Evolutionary conservation across 2,113 vertebrate genomes (phyloP), one percentile per base, ranked within the genome.

Genomic region (Leuciscus idus): DNA sequence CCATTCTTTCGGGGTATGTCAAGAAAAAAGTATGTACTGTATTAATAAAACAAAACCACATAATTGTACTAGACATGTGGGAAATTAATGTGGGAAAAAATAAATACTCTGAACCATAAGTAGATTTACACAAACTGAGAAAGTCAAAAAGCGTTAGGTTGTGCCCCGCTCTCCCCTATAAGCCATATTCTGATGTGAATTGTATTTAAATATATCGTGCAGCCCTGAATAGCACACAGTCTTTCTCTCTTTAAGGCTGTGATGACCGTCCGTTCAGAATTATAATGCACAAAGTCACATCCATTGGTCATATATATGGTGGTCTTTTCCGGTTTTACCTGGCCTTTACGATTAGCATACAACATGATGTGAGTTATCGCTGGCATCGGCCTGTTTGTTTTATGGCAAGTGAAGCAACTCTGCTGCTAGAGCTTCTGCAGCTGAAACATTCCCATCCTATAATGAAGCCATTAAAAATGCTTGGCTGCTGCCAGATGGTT

Each of bases 381-480:
- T 30, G 76, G 76, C 59, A 84, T 83, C 23, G 26, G 76, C 79
- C 84, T 84, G 52, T 87, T 87, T 87, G 80, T 76, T 90, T 87
- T 84, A 84, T 80, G 84, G 84, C 83, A 43, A 62, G 76, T 52
- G 59, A 39, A 82, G 80, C 83, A 43, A 57, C 84, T 86, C 89
- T 76, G 88, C 90, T 91, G 90, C 92, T 84, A 30, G 77, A 85
- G 90, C 78, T 88, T 84, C 86, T 28, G 77, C 61, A 85, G 89
- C 81, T 81, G 80, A 90, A 88, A 82, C 86, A 80, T 90, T 90
- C 90, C 52, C 85, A 39, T 90, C 84, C 91, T 75, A 68, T 92
- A 92, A 93, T 93, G 90, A 93, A 93, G 91, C 91, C 90, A 92
- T 94, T 93, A 93, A 93, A 94, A 90, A 94, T 93, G 90, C 92